Evolutionary conservation across 92 coral and sea anemone species (phyloP), one percentile per base, ranked within the genome.

Genomic region (Zoanthus sociatus): DNA sequence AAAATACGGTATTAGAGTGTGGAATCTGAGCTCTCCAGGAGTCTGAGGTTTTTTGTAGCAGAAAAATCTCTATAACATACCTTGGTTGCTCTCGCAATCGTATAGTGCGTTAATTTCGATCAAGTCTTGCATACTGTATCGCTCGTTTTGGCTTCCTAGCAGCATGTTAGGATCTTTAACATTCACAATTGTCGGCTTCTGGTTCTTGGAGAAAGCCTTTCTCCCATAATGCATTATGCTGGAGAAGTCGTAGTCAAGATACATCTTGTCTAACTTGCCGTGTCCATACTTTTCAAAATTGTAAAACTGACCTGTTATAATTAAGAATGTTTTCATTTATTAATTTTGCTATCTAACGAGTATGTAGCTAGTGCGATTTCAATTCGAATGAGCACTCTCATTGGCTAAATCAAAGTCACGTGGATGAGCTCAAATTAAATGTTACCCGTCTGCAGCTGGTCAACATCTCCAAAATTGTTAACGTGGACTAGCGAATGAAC

Each of bases 151-250:
- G 46, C 85, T 81, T 8, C 85, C 85, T 44, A 81, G 58, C 42
- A 14, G 37, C 85, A 81, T 81, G 74, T 18, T 48, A 53, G 85
- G 85, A 64, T 81, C 46, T 11, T 75, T 81, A n/a, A 81, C 46
- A 73, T 74, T 81, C 21, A 46, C 55, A 56, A 81, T 46, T 66
- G 85, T 81, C 74, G 85, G 85, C 31, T 81, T 81, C 10, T 66
- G 47, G 73, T 81, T 81, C 51, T 81, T 81, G 8, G 85, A 81
- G 44, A 81, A 81, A n/a, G 85, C 85, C 45, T 47, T 66, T 44
- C 54, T 81, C 13, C 85, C 85, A 66, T 81, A 81, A 66, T 81
- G 85, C 85, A 81, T 81, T 64, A 81, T 81, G 75, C 85, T 81
- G 46, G 75, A 21, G 56, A 81, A 81, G 14, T 81, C 85, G 16